Percentiles rank a stretch among this genome's conserved stretches.
Evolutionary conservation across 2,113 vertebrate species (phyloP).

Genomic region (Scatophagus argus): DNA sequence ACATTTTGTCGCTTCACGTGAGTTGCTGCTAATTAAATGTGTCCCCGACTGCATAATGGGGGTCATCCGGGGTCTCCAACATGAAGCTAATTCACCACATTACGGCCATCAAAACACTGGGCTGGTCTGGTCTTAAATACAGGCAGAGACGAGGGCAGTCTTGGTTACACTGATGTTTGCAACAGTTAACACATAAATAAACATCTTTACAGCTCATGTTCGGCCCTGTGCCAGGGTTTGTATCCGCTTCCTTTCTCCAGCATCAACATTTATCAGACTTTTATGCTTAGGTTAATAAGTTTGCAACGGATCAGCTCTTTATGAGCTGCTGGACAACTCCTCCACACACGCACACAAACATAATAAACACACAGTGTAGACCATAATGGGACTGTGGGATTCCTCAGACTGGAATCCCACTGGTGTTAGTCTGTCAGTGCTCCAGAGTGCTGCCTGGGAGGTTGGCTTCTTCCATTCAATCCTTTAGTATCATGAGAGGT

Average conservation of each 20-base stretch:
- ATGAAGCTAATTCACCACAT: conserved; percentile 75
- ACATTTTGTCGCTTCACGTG: conserved; percentile 81
- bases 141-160: conserved; percentile 2
- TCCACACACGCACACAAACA: conserved; percentile 25
- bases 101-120: conserved; percentile 52
- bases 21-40: conserved; percentile 82
- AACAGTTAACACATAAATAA: conserved; percentile 3
- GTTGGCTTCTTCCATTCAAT: conserved; percentile 55
- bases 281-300: conserved; percentile 69
- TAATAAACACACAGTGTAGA: conserved; percentile 53
- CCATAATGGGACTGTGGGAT: conserved; percentile 68
- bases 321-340: conserved; percentile 39
- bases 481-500: conserved; percentile 64
- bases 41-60: conserved; percentile 79
- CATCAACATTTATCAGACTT: conserved; percentile 58
- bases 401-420: conserved; percentile 52
- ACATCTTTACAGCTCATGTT: conserved; percentile 24
- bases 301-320: conserved; percentile 58
- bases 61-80: conserved; percentile 71
- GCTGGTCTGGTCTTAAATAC: conserved; percentile 54
- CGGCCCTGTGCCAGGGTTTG: conserved; percentile 35
- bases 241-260: conserved; percentile 44
- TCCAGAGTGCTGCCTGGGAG: conserved; percentile 44
- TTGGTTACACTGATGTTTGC: conserved; percentile 5
- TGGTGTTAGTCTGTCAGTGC: conserved; percentile 35